Percentiles rank a stretch among this genome's conserved stretches.
Evolutionary conservation across 2,113 vertebrate species (phyloP).

Genomic region (Orthonyx spaldingii): DNA sequence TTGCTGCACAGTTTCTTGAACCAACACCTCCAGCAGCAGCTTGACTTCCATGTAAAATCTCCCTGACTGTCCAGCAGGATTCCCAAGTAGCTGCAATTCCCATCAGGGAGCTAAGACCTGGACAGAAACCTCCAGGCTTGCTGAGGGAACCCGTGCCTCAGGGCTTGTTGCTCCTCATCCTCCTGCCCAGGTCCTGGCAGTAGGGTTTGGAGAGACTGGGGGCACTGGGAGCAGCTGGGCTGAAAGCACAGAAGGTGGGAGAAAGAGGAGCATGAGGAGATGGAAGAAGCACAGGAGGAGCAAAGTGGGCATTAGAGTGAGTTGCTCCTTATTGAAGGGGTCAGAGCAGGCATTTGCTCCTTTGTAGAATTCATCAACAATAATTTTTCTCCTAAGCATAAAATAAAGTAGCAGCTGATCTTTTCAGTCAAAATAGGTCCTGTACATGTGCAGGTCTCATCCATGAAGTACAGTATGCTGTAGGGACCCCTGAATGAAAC

Average conservation of each 20-base stretch:
- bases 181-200: not conserved
- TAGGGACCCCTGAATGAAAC: not conserved
- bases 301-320: not conserved
- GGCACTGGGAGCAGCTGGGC: not conserved
- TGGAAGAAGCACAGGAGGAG: not conserved
- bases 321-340: not conserved
- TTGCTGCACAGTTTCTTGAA: not conserved
- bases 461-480: not conserved
- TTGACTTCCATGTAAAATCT: not conserved
- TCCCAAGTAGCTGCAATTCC: not conserved
- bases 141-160: not conserved
- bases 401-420: not conserved
- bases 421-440: not conserved
- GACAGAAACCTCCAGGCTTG: not conserved
- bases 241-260: not conserved
- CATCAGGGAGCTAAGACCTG: not conserved
- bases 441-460: not conserved
- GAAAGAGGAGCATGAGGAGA: not conserved
- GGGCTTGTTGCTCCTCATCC: not conserved
- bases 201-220: not conserved
- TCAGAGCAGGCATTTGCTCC: not conserved
- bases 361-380: rapidly evolving
- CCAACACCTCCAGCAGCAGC: not conserved
- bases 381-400: not conserved
- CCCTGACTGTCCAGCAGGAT: not conserved